Conservation (phyloP, 2,113 vertebrate species). For the Periophthalmodon schlosseri region DNA sequence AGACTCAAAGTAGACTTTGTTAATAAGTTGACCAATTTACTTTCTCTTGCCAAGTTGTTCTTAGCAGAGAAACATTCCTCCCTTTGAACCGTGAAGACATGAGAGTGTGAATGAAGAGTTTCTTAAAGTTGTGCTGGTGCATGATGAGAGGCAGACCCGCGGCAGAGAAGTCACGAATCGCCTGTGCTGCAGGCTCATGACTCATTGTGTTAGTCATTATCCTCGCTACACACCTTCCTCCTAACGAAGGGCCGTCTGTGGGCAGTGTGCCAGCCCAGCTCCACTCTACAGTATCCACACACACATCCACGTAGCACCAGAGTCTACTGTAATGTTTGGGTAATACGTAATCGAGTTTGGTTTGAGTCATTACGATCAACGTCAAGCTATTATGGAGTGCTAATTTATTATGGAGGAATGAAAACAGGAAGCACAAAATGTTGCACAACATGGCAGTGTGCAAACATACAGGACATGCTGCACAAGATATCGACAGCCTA, state of each 20-base stretch:
- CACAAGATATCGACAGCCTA: no score
- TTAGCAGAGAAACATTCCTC: not conserved
- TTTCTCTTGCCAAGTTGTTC: not conserved
- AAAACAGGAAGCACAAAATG: no score
- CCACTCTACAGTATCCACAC: not conserved
- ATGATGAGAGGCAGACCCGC: not conserved
- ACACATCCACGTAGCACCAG: not conserved
- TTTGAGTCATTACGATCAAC: no score
- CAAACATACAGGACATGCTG: no score
- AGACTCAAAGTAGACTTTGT: not conserved
- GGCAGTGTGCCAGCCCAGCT: not conserved
- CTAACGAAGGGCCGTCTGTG: constrained; percentile 11
- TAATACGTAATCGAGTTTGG: no score
- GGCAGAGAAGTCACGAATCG: constrained; percentile 22
- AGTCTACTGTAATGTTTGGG: no score
- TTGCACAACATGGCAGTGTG: no score
- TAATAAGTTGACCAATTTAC: not conserved
- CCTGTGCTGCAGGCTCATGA: constrained; percentile 3
- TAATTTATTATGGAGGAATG: no score
- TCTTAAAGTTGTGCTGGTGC: not conserved
- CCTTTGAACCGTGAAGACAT: not conserved
- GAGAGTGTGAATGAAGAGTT: constrained; percentile 5
- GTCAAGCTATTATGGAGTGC: no score
- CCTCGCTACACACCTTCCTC: not conserved
- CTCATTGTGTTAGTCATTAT: constrained; percentile 26